Conservation (phyloP, 2,888 invertebrate genomes). For the Epicampocera succincta region DNA sequence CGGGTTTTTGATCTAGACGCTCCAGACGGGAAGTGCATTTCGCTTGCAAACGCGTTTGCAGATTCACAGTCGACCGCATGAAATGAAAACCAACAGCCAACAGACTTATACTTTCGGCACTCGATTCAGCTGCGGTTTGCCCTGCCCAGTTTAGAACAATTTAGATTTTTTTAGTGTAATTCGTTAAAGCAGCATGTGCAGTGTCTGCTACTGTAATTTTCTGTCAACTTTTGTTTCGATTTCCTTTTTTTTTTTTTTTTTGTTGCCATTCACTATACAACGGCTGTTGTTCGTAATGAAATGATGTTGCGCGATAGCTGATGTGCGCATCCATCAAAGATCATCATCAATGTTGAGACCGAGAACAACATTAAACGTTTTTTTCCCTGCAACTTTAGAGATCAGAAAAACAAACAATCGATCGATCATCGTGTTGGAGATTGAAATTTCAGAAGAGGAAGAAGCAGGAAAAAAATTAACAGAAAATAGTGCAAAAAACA, state of each 20-base stretch:
- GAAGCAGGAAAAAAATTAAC: slow-evolving; percentile 6
- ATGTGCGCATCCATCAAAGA: slow-evolving; percentile 69
- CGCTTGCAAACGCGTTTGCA: too few relatives aligned
- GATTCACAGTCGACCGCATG: too few relatives aligned
- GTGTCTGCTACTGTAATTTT: slow-evolving; percentile 70
- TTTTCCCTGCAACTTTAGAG: slow-evolving; percentile 42
- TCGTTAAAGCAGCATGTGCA: slow-evolving; percentile 66
- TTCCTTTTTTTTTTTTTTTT: slow-evolving; percentile 52
- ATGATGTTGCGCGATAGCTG: slow-evolving; percentile 65
- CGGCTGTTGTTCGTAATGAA: slow-evolving; percentile 60
- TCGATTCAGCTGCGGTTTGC: not conserved
- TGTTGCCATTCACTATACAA: slow-evolving; percentile 13
- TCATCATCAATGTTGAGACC: slow-evolving; percentile 61
- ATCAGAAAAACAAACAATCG: slow-evolving; percentile 64
- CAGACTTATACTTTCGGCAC: not conserved
- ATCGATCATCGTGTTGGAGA: slow-evolving; percentile 67
- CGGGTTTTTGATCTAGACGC: too few relatives aligned
- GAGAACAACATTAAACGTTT: slow-evolving; percentile 53
- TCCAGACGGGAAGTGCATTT: too few relatives aligned
- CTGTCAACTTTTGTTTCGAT: slow-evolving; percentile 70
- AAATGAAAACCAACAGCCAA: not conserved
- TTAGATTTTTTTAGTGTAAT: slow-evolving; percentile 53
- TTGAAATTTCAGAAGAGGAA: slow-evolving; percentile 24
- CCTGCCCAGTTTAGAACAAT: slow-evolving; percentile 40
- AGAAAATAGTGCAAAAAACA: slow-evolving; percentile 69